phyloP scores from a whole-genome alignment of 2,113 vertebrate species.

The Cryptotis parvus region DNA sequence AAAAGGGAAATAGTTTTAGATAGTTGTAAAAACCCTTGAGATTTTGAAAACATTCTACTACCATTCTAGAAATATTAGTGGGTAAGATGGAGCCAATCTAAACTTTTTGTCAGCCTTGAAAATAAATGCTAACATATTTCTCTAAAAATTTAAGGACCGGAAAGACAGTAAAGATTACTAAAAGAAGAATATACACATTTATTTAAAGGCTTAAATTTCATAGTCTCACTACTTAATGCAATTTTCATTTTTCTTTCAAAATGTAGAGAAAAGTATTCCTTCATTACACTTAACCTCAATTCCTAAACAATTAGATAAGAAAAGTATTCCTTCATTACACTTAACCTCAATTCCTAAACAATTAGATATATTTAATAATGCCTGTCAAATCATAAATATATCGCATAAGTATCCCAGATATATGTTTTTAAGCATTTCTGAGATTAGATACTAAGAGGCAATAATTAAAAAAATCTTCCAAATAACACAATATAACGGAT shows the following conservation, averaged over 20 bases:
- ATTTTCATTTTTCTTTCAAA: conserved; percentile 57
- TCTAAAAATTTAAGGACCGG: background rate
- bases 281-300: background rate
- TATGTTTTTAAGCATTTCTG: background rate
- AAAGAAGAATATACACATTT: too few species aligned
- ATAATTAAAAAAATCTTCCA: background rate
- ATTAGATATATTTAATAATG: background rate
- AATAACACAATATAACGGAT: background rate
- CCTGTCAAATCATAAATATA: background rate
- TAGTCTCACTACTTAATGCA: too few species aligned
- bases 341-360: conserved; percentile 46
- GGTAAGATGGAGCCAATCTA: background rate
- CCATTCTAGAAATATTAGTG: conserved; percentile 44
- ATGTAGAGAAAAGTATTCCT: conserved; percentile 40
- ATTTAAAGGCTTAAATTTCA: too few species aligned
- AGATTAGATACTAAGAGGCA: background rate
- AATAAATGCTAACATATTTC: conserved; percentile 9
- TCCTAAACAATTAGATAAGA: conserved; percentile 12
- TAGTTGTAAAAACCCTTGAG: background rate
- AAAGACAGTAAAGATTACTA: too few species aligned
- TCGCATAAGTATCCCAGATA: background rate
- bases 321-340: conserved; percentile 10
- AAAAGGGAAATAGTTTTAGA: too few species aligned
- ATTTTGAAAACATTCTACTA: conserved; percentile 53
- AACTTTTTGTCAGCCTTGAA: conserved; percentile 24